Percentiles rank a stretch among this genome's conserved stretches.
These are phyloP conservation scores for Teleogryllus occipitalis DNA, from an alignment of 1,140 invertebrate species.

Conservation along the genomic window DNA sequence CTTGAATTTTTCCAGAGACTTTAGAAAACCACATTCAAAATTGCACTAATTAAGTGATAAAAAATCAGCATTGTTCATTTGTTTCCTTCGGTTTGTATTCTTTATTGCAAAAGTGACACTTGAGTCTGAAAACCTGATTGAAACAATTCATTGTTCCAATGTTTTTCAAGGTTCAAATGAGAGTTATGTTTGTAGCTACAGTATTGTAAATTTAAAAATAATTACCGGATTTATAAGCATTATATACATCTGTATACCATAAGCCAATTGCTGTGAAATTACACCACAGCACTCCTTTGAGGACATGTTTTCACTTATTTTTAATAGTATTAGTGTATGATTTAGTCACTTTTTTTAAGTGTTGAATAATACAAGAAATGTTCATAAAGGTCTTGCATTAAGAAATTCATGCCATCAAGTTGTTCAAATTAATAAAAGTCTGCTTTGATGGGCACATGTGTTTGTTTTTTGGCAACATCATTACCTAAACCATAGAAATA, in stretches of 20 bases:
- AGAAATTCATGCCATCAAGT: neutral
- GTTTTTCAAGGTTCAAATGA: neutral
- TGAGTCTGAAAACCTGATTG: neutral
- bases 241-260: neutral
- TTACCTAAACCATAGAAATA: neutral
- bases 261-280: neutral
- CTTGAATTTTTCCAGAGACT: too few species aligned
- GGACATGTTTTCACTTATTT: neutral
- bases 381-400: neutral
- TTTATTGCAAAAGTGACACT: neutral
- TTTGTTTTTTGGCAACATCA: neutral
- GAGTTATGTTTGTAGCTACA: neutral
- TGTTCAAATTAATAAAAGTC: neutral
- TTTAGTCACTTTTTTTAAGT: neutral
- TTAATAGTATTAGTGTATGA: neutral
- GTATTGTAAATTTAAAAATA: neutral
- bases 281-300: neutral
- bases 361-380: neutral
- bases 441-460: neutral
- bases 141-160: neutral
- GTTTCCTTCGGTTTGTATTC: neutral
- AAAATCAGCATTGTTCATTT: neutral
- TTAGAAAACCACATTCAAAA: neutral
- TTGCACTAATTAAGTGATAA: neutral
- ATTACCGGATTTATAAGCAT: neutral